A percentile compares a stretch with the other conserved stretches of the same genome.
phyloP scores from a whole-genome alignment of 2,797 vertebrate genomes.

The Oophaga sylvatica region DNA sequence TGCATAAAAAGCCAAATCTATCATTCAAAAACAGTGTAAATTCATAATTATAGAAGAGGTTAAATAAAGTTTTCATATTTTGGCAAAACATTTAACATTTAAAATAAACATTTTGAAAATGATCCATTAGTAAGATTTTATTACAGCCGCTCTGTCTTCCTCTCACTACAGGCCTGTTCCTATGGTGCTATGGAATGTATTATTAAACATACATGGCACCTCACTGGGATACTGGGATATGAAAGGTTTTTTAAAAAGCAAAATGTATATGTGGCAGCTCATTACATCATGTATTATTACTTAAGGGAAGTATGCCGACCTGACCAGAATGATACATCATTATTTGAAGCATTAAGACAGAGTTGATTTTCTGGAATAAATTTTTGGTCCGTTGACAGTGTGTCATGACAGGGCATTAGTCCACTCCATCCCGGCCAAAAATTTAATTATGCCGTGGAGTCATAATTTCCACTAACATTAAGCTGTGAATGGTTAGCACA shows the following conservation, averaged over 20 bases:
- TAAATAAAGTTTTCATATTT: too few relatives aligned
- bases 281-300: constrained; percentile 9
- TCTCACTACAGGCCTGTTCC: neutral
- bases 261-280: constrained; percentile 4
- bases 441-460: constrained; percentile 57
- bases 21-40: too few relatives aligned
- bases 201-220: neutral
- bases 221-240: neutral
- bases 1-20: too few relatives aligned
- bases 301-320: neutral
- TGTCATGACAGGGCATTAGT: constrained; percentile 40
- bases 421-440: constrained; percentile 2
- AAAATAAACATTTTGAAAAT: neutral
- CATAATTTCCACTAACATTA: constrained; percentile 74
- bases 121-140: neutral
- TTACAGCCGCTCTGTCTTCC: neutral
- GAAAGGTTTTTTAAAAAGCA: neutral
- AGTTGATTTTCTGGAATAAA: constrained; percentile 19
- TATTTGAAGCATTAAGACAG: constrained; percentile 20
- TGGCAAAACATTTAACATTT: too few relatives aligned
- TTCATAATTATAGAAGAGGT: too few relatives aligned
- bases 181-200: neutral
- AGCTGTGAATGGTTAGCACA: constrained; percentile 68
- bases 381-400: constrained; percentile 25
- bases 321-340: neutral